A percentile compares a stretch with the other conserved stretches of the same genome.
These are phyloP conservation scores for Chlorodrepanis virens DNA, from an alignment of 2,113 vertebrate genomes.

Conservation along the genomic window DNA sequence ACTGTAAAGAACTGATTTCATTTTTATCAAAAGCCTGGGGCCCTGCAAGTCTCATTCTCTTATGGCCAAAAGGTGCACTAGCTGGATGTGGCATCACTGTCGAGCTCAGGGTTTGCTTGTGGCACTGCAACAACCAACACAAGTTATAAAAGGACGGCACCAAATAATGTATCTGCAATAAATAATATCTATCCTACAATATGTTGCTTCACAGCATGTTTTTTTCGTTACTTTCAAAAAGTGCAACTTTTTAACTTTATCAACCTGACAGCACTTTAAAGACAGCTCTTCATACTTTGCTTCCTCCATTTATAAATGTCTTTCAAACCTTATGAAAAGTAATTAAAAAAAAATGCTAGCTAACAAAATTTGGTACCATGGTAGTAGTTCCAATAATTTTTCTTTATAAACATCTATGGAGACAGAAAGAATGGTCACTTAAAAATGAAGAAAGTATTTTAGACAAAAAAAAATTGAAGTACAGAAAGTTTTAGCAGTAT, in stretches of 20 bases:
- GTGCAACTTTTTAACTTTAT: not conserved
- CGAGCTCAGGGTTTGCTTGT: conserved; percentile 94
- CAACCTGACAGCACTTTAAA: not conserved
- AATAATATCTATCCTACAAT: not conserved
- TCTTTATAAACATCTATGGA: not conserved
- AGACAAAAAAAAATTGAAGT: not conserved
- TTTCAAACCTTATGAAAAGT: not conserved
- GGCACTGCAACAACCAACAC: conserved; percentile 81
- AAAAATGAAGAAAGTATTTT: not conserved
- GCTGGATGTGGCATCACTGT: conserved; percentile 93
- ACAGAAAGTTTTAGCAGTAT: not conserved
- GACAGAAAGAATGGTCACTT: not conserved
- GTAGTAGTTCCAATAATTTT: not conserved
- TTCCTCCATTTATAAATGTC: not conserved
- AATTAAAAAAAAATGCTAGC: not conserved
- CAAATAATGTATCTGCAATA: not conserved
- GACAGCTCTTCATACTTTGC: not conserved
- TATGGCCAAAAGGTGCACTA: conserved; percentile 92
- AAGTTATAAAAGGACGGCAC: not conserved
- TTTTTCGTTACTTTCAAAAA: not conserved
- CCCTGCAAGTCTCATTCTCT: conserved; percentile 89
- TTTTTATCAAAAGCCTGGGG: conserved; percentile 93
- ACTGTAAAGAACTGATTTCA: conserved; percentile 86
- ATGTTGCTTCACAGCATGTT: not conserved
- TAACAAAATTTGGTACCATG: not conserved